Base-by-base conservation (phyloP, 2,888 invertebrate genomes). In the Disparrhopalites patrizii region DNA sequence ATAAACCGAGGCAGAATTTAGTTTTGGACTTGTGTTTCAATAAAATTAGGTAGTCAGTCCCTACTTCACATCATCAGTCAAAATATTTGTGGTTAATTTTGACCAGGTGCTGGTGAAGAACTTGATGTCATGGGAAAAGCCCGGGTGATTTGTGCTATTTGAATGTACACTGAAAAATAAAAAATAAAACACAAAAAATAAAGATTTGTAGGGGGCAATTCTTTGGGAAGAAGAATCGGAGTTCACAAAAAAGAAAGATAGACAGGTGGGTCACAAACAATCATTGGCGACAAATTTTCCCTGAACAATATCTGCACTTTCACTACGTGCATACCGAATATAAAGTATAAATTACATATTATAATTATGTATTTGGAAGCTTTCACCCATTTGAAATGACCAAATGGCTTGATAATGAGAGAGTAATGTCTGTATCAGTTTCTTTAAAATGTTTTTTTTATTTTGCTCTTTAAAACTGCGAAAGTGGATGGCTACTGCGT, bases 101-200 rank as follows among this genome's bases (percentile, higher is more conserved):
- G 8, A 28, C 13, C 28, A 52, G 28, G 30, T 7, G 20, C 51
- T 38, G 28, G 18, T 27, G 36, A 38, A 25, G 28, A 18, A 25
- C 27, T 40, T 18, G 18, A 23, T 43, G 28, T 50, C 60, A 47
- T 27, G 50, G 50, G 28, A 20, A 31, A 60, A 38, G 62, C 54
- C 20, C n/a, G 13, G 18, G 33, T 51, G 23, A n/a, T 36, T 25
- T 28, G 28, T 38, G 38, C 54, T 65, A 65, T 57, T 65, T 65
- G 23, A 65, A 65, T 5, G 64, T 30, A 30, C 57, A 65, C 64
- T 65, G 64, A 18, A 36, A 38, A 36, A 15, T 38, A 25, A 3
- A 38, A 10, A 25, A 23, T 31, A 4, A 18, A 52, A n/a, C 18
- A 27, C 10, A 10, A 25, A n/a, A 13, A 51, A 10, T 7, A n/a